Conservation (phyloP, 1,140 invertebrate species). For the Lamellibrachia luymesi region DNA sequence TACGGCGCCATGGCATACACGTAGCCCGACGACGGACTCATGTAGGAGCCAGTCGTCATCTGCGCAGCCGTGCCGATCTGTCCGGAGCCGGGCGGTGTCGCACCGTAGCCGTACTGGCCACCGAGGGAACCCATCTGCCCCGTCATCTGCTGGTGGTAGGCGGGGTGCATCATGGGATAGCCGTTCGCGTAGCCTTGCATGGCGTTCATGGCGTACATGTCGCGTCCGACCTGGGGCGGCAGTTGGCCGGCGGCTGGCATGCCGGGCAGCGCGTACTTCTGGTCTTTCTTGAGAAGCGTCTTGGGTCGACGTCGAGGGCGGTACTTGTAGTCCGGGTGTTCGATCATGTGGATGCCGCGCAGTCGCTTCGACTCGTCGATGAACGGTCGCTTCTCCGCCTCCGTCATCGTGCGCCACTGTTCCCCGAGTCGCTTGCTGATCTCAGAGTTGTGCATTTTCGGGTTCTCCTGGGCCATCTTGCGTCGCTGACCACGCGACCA, state of each 20-base stretch:
- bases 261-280: conserved; percentile 72
- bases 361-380: conserved; percentile 98
- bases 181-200: conserved; percentile 97
- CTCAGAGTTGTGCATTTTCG: conserved; percentile 99
- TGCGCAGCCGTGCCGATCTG: conserved; percentile 20
- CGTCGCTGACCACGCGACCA: conserved; percentile 95
- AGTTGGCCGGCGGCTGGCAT: conserved; percentile 52
- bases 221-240: conserved; percentile 58
- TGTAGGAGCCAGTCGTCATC: conserved; percentile 66
- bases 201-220: conserved; percentile 86
- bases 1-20: conserved; percentile 65
- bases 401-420: conserved; percentile 96
- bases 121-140: conserved; percentile 69
- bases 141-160: conserved; percentile 61
- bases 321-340: conserved; percentile 99
- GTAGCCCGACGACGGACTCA: conserved; percentile 72
- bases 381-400: conserved; percentile 94
- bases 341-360: conserved; percentile 97
- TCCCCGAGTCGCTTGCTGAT: conserved; percentile 96
- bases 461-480: conserved; percentile 99
- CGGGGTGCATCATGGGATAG: conserved; percentile 71
- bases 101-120: conserved; percentile 46
- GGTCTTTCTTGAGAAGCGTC: conserved; percentile 70
- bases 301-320: conserved; percentile 63
- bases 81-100: conserved; percentile 58